Percentiles rank a stretch among this genome's conserved stretches.
These are phyloP conservation scores for Whitmania pigra DNA, from an alignment of 1,140 invertebrate species.

Conservation along the genomic window DNA sequence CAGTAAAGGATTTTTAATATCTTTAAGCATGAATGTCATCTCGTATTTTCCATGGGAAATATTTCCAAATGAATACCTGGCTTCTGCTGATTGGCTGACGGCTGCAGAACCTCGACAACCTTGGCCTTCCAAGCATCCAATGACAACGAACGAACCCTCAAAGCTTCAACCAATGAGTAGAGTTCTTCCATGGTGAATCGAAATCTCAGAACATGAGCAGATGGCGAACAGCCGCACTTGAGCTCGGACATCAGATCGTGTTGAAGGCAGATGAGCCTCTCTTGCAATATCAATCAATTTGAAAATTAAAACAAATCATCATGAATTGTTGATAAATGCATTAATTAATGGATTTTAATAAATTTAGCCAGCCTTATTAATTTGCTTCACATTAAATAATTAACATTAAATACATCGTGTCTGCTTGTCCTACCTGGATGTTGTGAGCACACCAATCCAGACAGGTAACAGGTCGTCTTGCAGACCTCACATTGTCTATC, in stretches of 20 bases:
- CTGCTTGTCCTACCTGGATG: constrained; percentile 41
- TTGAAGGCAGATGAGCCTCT: constrained; percentile 69
- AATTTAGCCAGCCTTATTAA: too few species aligned
- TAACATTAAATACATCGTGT: background rate
- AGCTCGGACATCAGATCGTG: constrained; percentile 58
- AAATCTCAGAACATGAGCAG: constrained; percentile 65
- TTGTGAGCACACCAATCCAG: constrained; percentile 77
- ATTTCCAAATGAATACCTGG: background rate
- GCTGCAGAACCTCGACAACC: constrained; percentile 67
- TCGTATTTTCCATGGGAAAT: background rate
- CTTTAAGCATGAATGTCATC: background rate
- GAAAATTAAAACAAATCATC: background rate
- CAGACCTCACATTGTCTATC: constrained; percentile 85
- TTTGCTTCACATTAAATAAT: background rate
- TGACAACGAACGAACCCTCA: constrained; percentile 73
- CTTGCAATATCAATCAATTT: constrained; percentile 28
- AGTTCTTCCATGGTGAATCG: constrained; percentile 86
- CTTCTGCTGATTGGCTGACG: constrained; percentile 36
- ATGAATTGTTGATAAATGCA: background rate
- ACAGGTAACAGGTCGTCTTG: constrained; percentile 94
- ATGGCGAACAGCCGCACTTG: constrained; percentile 67
- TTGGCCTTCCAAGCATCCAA: constrained; percentile 78
- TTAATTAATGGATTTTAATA: too few species aligned
- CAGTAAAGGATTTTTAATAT: background rate
- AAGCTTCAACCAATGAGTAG: constrained; percentile 67